Base-by-base conservation (phyloP, 2,797 vertebrate genomes). In the Tenualosa ilisha region DNA sequence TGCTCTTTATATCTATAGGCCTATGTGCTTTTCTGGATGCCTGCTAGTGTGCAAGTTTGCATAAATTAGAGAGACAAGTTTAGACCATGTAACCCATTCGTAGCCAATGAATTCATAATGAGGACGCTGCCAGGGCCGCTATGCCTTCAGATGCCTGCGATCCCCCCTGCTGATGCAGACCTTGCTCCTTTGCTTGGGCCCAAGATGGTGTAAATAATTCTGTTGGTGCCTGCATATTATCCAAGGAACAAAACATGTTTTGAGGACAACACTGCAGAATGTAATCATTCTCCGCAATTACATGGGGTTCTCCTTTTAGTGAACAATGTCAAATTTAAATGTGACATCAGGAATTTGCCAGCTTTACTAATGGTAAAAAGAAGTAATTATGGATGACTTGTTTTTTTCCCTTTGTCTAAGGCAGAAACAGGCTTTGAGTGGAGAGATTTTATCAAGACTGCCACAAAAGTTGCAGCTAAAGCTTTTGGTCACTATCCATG, bases 81-180 rank as follows among this genome's bases (percentile, higher is more conserved):
- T 17, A 8, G 20, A 20, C 17, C 40, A 79, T 79, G 72, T 79
- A 79, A 46, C 72, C 72, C 37, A 79, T 79, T 79, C 40, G 15
- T 1, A 79, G 72, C 37, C 72, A 79, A 79, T 46, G 72, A 46
- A 79, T 79, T 79, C 20, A 46, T 79, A 43, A 79, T 79, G 37
- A 79, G 72, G 7, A 8, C 2, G 3, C 72, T 46, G 72, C 17
- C 9, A 20, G 7, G 37, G 40, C 72, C 37, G 20, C 9, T 79
- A 40, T 43, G 40, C 37, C 72, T 79, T 79, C 17, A 20, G 40
- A 46, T 8, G 31, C 68, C 68, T 75, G 68, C 15, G 37, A 5
- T 20, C 11, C 31, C 68, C 72, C 40, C 72, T 43, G 37, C 17
- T 22, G 13, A 46, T 22, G 17, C 40, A 79, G 72, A 46, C 72